These are phyloP conservation scores for Drosophila merina DNA, from an alignment of 2,888 invertebrate species.

Conservation along the genomic window DNA sequence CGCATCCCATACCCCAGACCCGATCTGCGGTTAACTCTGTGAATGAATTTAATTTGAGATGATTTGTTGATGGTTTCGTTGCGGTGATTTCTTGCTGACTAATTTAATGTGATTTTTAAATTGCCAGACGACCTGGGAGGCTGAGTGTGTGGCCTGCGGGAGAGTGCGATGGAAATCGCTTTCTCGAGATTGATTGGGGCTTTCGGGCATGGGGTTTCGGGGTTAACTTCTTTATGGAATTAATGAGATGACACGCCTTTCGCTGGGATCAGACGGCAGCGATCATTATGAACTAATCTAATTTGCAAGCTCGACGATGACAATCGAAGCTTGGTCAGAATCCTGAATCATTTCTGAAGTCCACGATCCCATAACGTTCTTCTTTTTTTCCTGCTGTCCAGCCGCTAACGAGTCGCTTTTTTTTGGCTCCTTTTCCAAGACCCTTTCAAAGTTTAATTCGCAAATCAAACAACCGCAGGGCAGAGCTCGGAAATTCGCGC, in stretches of 20 bases:
- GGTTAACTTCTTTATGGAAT: conserved; percentile 41
- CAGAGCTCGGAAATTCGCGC: conserved; percentile 67
- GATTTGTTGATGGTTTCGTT: conserved; percentile 80
- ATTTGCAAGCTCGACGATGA: conserved; percentile 48
- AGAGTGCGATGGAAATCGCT: conserved; percentile 16
- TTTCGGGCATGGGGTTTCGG: conserved; percentile 33
- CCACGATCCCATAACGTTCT: neutral
- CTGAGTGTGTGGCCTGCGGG: conserved; percentile 63
- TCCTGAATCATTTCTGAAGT: neutral
- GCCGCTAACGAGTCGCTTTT: conserved; percentile 54
- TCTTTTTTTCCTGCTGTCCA: conserved; percentile 14
- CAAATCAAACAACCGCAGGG: conserved; percentile 77
- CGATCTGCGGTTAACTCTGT: conserved; percentile 39
- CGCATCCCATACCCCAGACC: neutral
- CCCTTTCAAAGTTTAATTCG: conserved; percentile 68
- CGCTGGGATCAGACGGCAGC: conserved; percentile 9
- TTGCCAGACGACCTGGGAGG: conserved; percentile 51
- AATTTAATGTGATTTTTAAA: conserved; percentile 80
- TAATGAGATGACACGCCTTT: conserved; percentile 64
- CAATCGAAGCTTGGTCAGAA: conserved; percentile 41
- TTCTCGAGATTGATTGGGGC: conserved; percentile 66
- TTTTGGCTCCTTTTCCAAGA: conserved; percentile 14
- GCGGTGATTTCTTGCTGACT: conserved; percentile 81
- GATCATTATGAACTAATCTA: conserved; percentile 61
- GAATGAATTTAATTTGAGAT: conserved; percentile 80